Percentiles rank a stretch among this genome's conserved stretches.
These are phyloP conservation scores for Oligia latruncula DNA, from an alignment of 2,888 invertebrate species.

Conservation along the genomic window DNA sequence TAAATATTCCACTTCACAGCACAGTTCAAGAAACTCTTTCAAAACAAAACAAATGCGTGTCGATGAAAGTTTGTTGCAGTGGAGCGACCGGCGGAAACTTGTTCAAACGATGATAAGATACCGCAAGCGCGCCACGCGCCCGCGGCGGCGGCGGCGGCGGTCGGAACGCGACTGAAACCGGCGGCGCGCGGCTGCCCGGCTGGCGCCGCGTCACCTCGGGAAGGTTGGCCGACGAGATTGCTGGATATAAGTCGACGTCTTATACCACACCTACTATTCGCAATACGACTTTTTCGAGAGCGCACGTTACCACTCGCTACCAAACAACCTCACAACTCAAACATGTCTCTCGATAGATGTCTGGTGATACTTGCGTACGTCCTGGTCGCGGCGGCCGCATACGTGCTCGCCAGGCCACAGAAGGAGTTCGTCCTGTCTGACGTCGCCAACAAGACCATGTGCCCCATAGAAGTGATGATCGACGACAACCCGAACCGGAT, in stretches of 20 bases:
- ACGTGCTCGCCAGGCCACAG: conserved; percentile 64
- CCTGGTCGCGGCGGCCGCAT: conserved; percentile 60
- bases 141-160: neutral
- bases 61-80: conserved; percentile 1
- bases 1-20: conserved; percentile 45
- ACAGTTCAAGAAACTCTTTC: conserved; percentile 20
- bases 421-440: conserved; percentile 75
- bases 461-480: conserved; percentile 79
- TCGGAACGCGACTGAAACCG: conserved; percentile 5
- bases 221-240: conserved; percentile 16
- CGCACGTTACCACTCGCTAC: conserved; percentile 67
- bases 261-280: conserved; percentile 74
- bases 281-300: conserved; percentile 71
- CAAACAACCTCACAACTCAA: conserved; percentile 41
- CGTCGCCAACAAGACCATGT: conserved; percentile 81
- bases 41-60: conserved; percentile 20
- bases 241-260: conserved; percentile 63
- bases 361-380: conserved; percentile 52
- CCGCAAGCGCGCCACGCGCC: neutral
- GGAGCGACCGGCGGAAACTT: neutral
- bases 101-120: conserved; percentile 6
- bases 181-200: conserved; percentile 24
- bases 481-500: conserved; percentile 78
- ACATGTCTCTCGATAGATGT: conserved; percentile 59
- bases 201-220: conserved; percentile 3